Evolutionary conservation across 1,140 invertebrate species (phyloP), one percentile per base, ranked within the genome.

Genomic region (Drosophila bocqueti): DNA sequence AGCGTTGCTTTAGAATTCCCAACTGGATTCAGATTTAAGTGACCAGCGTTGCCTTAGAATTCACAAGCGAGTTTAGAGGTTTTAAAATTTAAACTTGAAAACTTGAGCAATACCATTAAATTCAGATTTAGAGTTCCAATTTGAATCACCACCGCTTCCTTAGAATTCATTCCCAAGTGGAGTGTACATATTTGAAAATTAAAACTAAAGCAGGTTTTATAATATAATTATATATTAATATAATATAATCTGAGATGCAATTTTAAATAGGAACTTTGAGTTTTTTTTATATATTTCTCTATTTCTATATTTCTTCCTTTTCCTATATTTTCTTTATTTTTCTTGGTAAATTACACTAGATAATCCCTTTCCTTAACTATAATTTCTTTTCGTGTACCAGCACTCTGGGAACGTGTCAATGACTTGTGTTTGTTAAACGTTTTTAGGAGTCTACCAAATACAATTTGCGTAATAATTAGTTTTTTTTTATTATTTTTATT

Each of bases 381-480:
- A 29, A 24, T 75, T 63, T 75, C 47, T 62, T 38, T 6, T 16
- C 13, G 54, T 76, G 61, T 24, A 43, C 6, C 11, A 24, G 10
- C 45, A 40, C 54, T 54, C 18, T 29, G 24, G 34, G 43, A 60
- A 57, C 64, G 57, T 77, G 75, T 77, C 74, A 77, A 77, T 77
- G 75, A 77, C 74, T 77, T 43, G 57, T 42, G 62, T 29, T 47
- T 61, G 40, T 40, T 68, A 67, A 73, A 76, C 43, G 72, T 46
- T 43, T 77, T 47, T 36, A 7, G 26, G 55, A 73, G 52, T 26
- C 55, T 43, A 40, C 45, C 61, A 76, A 66, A 76, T 76, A 69
- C 76, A 77, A 77, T 77, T 77, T 77, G 74, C 75, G 75, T 77
- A 77, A 77, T 77, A 77, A 77, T 77, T 77, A 66, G 49, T 40